Percentiles rank a stretch among this genome's conserved stretches.
phyloP scores from a whole-genome alignment of 2,888 invertebrate genomes.

The Chamaedrilus cognettii region DNA sequence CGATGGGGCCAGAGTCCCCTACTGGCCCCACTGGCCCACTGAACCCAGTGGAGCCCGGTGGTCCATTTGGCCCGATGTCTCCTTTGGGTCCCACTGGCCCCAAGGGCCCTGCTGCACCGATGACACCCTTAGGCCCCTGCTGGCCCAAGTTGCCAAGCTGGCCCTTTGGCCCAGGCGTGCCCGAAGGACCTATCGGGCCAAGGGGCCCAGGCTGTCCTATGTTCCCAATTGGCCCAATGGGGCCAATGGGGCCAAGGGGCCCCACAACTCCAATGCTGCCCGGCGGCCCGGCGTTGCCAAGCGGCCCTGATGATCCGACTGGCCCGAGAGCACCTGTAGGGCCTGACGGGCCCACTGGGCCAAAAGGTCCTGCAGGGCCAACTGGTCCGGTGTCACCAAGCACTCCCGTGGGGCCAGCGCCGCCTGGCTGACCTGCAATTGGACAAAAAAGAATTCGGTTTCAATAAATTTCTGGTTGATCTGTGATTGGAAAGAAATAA shows the following conservation, averaged over 20 bases:
- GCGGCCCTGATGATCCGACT: not conserved
- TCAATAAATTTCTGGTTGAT: too few relatives aligned
- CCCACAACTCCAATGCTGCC: constrained; percentile 15
- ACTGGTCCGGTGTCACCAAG: constrained; percentile 25
- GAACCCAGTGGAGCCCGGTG: not conserved
- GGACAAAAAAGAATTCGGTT: too few relatives aligned
- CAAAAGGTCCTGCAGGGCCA: constrained; percentile 28
- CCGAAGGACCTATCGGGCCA: constrained; percentile 12
- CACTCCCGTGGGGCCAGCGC: constrained; percentile 21
- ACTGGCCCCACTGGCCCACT: not conserved
- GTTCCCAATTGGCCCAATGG: constrained; percentile 27
- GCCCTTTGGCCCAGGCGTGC: constrained; percentile 8
- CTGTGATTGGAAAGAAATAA: too few relatives aligned
- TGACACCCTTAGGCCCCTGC: constrained; percentile 42
- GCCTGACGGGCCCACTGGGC: constrained; percentile 13
- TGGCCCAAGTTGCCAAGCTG: not conserved
- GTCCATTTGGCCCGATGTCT: constrained; percentile 65
- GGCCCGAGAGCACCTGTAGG: not conserved
- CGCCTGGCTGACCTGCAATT: constrained; percentile 14
- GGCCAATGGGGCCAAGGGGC: constrained; percentile 27
- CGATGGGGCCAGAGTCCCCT: constrained; percentile 1
- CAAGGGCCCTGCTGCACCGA: constrained; percentile 29
- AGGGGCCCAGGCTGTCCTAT: constrained; percentile 19
- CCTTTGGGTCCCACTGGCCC: constrained; percentile 38
- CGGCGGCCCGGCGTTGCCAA: constrained; percentile 15